Conservation (phyloP, 2,888 invertebrate genomes). For the Brachylomia viminalis region DNA sequence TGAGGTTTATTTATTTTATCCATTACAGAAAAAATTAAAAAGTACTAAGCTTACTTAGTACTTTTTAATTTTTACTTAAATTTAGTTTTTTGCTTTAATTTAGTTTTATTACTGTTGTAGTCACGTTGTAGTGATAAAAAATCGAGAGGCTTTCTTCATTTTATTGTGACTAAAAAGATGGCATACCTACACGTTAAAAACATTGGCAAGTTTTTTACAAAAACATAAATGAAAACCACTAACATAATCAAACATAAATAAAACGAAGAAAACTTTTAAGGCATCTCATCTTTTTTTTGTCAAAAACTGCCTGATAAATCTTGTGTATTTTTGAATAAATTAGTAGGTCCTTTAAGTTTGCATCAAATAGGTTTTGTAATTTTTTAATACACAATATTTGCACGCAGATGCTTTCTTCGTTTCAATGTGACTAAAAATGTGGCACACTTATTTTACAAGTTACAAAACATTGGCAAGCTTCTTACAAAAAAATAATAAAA, state of each 20-base stretch:
- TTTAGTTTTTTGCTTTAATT: too few relatives aligned
- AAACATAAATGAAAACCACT: neutral
- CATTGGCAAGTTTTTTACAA: neutral
- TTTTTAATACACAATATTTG: neutral
- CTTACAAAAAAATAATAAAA: neutral
- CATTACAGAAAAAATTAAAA: neutral
- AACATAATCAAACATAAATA: neutral
- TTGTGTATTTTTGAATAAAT: neutral
- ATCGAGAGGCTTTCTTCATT: neutral
- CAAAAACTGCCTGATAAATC: neutral
- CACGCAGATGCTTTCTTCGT: neutral
- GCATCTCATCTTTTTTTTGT: neutral
- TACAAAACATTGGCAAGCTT: neutral
- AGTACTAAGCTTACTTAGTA: too few relatives aligned
- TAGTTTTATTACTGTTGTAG: neutral
- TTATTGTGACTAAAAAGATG: neutral
- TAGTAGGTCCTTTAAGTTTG: neutral
- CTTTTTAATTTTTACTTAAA: too few relatives aligned
- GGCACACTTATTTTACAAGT: neutral
- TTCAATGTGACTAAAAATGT: neutral
- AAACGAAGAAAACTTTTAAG: conserved; percentile 6
- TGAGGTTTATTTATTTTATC: conserved; percentile 4
- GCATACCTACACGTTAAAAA: neutral
- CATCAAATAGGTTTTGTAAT: neutral
- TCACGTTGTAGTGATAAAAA: neutral